Evolutionary conservation across 2,113 vertebrate species (phyloP).

Genomic region (Cyanistes caeruleus): DNA sequence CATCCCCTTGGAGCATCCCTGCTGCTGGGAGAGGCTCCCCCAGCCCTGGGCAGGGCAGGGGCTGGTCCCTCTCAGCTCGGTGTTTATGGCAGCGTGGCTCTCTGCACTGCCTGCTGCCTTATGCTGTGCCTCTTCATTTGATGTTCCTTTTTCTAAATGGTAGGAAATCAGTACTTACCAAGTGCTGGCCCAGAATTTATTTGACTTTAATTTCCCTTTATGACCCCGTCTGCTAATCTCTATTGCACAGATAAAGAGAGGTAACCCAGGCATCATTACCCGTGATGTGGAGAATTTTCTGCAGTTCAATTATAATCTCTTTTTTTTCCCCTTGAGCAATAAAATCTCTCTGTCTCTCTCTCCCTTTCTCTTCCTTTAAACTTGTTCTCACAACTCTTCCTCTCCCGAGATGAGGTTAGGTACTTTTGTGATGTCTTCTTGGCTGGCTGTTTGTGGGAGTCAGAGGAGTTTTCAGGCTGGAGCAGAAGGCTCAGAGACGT

Average conservation of each 20-base stretch:
- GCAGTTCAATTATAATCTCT: slow-evolving; percentile 64
- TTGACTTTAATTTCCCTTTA: slow-evolving; percentile 69
- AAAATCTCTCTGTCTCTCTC: slow-evolving; percentile 13
- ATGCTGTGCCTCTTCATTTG: background rate
- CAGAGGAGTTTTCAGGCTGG: background rate
- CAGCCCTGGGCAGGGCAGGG: background rate
- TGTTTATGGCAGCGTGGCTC: background rate
- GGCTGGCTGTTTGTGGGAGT: background rate
- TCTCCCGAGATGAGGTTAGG: background rate
- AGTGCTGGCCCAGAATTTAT: slow-evolving; percentile 53
- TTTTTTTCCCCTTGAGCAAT: slow-evolving; percentile 37
- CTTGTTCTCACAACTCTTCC: slow-evolving; percentile 12
- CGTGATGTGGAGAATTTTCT: slow-evolving; percentile 43
- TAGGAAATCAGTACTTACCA: slow-evolving; percentile 26
- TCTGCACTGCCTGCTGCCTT: background rate
- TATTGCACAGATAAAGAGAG: slow-evolving; percentile 65
- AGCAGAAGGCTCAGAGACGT: background rate
- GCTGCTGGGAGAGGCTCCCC: background rate
- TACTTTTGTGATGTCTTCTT: background rate
- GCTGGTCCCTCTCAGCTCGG: fast-evolving
- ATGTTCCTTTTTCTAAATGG: slow-evolving; percentile 12
- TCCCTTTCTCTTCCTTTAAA: background rate
- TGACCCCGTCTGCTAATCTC: slow-evolving; percentile 61
- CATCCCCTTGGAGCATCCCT: background rate
- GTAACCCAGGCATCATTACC: slow-evolving; percentile 65